Conservation (phyloP, 1,140 invertebrate genomes). For the silkworm (Bombyx mori) region DNA sequence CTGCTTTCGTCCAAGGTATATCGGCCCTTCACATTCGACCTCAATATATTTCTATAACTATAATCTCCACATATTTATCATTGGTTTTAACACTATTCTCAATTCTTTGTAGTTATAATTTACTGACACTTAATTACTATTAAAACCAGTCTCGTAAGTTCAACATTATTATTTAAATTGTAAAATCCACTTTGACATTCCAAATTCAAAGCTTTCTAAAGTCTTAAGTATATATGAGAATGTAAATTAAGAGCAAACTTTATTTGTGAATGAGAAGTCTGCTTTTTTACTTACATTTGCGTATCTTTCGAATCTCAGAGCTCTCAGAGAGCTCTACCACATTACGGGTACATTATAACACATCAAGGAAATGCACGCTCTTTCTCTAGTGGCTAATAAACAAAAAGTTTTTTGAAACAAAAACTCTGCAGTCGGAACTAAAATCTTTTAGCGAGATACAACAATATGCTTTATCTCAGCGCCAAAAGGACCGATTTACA, state of each 20-base stretch:
- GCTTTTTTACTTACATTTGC: too few species aligned
- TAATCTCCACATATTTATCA: too few species aligned
- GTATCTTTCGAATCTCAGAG: neutral
- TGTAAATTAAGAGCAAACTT: neutral
- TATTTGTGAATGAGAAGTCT: neutral
- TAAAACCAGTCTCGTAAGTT: neutral
- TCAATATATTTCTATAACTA: too few species aligned
- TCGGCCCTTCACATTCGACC: too few species aligned
- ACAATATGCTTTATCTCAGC: too few species aligned
- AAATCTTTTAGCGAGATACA: too few species aligned
- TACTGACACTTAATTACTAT: neutral
- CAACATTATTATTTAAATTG: neutral
- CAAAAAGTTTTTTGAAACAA: slow-evolving; percentile 15
- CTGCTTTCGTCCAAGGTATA: too few species aligned
- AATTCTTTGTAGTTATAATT: too few species aligned
- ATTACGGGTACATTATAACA: slow-evolving; percentile 13
- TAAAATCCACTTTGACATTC: neutral
- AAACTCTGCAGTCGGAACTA: slow-evolving; percentile 3
- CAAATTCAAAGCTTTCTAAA: neutral
- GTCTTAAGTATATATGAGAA: neutral
- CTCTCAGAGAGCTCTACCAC: slow-evolving; percentile 3
- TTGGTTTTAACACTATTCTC: too few species aligned
- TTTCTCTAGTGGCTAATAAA: slow-evolving; percentile 10
- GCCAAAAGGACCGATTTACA: too few species aligned
- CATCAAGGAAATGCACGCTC: slow-evolving; percentile 12